A percentile compares a stretch with the other conserved stretches of the same genome.
These are phyloP conservation scores for Drosophila leontia DNA, from an alignment of 1,140 invertebrate species.

Conservation along the genomic window DNA sequence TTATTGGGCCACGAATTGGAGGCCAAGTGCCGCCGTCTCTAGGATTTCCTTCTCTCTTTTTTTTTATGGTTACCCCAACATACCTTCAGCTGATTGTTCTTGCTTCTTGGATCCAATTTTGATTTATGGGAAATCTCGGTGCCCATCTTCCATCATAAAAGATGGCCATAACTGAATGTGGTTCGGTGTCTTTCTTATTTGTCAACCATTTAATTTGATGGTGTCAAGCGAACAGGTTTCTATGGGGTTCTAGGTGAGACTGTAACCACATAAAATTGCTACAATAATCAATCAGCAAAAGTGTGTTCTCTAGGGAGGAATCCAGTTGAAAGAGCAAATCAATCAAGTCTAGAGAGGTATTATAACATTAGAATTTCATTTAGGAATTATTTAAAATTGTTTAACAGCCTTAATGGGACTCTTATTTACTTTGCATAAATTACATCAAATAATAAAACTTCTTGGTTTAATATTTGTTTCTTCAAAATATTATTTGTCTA, in stretches of 20 bases:
- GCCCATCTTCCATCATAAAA: conserved; percentile 33
- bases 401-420: too few relatives aligned
- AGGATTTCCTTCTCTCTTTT: conserved; percentile 19
- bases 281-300: conserved; percentile 30
- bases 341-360: conserved; percentile 6
- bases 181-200: conserved; percentile 53
- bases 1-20: conserved; percentile 77
- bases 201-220: conserved; percentile 64
- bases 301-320: not conserved
- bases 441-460: not conserved
- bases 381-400: not conserved
- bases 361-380: not conserved
- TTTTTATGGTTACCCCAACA: conserved; percentile 22
- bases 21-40: conserved; percentile 66
- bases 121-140: conserved; percentile 29
- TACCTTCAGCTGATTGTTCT: conserved; percentile 39
- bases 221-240: conserved; percentile 47
- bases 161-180: conserved; percentile 23
- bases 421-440: not conserved
- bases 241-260: conserved; percentile 23
- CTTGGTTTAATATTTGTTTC: not conserved
- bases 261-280: conserved; percentile 10
- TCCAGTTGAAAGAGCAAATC: conserved; percentile 7
- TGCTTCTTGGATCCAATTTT: conserved; percentile 24
- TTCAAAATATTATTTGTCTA: not conserved